Evolutionary conservation across 2,113 vertebrate species (phyloP).

Genomic region (Polypterus bichir): DNA sequence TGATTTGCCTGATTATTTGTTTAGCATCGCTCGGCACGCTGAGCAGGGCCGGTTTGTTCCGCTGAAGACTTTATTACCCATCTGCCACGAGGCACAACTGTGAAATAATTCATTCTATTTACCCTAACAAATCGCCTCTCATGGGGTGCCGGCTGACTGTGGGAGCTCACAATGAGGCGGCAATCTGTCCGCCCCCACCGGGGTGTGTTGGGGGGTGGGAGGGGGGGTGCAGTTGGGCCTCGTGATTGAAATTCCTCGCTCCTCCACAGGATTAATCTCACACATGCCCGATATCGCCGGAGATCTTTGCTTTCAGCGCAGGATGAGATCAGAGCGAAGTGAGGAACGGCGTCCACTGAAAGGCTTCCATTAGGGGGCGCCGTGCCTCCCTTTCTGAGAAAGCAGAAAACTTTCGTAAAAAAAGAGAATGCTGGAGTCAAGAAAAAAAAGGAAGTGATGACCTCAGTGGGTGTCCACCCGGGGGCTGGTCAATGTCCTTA

Average conservation of each 20-base stretch:
- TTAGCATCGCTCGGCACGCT: conserved; percentile 32
- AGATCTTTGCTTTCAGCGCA: no score
- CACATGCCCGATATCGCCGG: neutral
- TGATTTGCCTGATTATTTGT: conserved; percentile 32
- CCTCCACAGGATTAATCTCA: conserved; percentile 12
- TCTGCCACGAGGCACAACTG: conserved; percentile 27
- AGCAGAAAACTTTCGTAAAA: no score
- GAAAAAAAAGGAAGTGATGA: no score
- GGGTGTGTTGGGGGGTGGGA: neutral
- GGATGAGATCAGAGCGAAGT: no score
- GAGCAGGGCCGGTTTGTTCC: conserved; percentile 36
- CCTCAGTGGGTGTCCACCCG: no score
- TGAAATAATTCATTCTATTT: conserved; percentile 43
- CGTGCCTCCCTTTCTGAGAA: no score
- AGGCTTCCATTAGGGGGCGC: no score
- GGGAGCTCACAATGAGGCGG: neutral
- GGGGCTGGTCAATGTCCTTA: no score
- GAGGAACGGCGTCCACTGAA: no score
- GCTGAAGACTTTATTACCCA: conserved; percentile 42
- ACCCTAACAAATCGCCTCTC: conserved; percentile 28
- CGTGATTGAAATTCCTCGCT: conserved; percentile 7
- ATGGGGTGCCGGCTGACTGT: conserved; percentile 2
- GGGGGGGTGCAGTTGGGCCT: neutral
- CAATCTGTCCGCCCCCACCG: neutral
- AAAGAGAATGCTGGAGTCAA: no score